Base-by-base conservation (phyloP, 2,797 vertebrate species). In the Mycteria americana region DNA sequence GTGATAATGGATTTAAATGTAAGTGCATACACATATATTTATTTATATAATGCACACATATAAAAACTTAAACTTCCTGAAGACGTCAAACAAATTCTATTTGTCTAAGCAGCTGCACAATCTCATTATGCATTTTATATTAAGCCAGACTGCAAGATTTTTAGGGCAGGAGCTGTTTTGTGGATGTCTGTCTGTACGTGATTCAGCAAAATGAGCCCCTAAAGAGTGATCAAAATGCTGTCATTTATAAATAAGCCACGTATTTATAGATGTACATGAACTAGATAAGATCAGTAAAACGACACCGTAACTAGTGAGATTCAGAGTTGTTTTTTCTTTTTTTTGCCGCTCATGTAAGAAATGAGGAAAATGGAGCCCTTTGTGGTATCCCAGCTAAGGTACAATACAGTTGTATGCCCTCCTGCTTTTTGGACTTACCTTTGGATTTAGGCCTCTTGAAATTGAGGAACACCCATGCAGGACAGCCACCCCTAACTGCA, bases 21-120 rank as follows among this genome's bases (percentile, higher is more conserved):
- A 85, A 84, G 64, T 46, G 60, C 72, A 62, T 13, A 53, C 41
- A 79, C 43, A 13, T 23, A 15, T 45, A 91, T 83, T 85, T 91
- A 88, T 94, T 85, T 91, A 80, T 64, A 64, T 64, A 88, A 64
- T 0, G 10, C 57, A 68, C 33, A 65, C 60, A 45, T 76, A 94
- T 48, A 87, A 91, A 91, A 41, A 53, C 50, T 91, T 80, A 68
- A 89, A 92, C 67, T 88, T 96, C 89, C 89, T 88, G 45, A 92
- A 89, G 87, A 92, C 8, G 10, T 89, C 89, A 96, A 88, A 78
- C 53, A 91, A 93, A 80, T 89, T 91, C 54, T 85, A 23, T 83
- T 94, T 95, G 72, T 75, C 77, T 81, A 70, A 79, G 68, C 86
- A 89, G 88, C 86, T 85, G 84, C 60, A 78, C 46, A 73, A n/a